A percentile compares a stretch with the other conserved stretches of the same genome.
Conservation (phyloP, 2,113 vertebrate species). For the Sorex araneus region DNA sequence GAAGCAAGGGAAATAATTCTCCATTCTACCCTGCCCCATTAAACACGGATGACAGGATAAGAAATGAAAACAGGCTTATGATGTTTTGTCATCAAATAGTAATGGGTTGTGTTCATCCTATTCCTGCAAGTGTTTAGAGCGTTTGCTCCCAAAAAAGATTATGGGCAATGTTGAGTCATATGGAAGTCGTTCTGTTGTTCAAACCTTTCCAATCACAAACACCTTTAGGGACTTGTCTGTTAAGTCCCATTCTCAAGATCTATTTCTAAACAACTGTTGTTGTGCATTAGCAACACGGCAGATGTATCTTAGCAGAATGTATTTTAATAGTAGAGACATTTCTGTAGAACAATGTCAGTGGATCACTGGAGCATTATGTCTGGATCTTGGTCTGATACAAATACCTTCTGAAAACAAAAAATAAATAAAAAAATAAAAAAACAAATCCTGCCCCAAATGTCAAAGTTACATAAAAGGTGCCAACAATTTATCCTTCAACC, state of each 20-base stretch:
- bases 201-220: not conserved
- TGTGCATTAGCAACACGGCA: not conserved
- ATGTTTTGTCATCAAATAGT: not conserved
- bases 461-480: constrained; percentile 62
- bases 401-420: not conserved
- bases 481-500: constrained; percentile 12
- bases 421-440: not conserved
- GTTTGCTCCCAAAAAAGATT: not conserved
- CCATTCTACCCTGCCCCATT: not conserved
- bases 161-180: not conserved
- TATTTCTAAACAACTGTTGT: not conserved
- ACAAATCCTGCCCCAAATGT: not conserved
- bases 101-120: not conserved
- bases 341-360: constrained; percentile 15
- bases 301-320: not conserved
- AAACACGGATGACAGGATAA: constrained; percentile 14
- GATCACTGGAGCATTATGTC: constrained; percentile 26
- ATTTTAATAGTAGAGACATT: constrained; percentile 25
- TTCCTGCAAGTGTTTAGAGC: not conserved
- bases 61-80: not conserved
- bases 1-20: constrained; percentile 3
- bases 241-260: not conserved
- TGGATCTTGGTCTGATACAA: constrained; percentile 33
- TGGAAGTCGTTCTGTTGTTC: not conserved
- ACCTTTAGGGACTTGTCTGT: not conserved